Percentiles rank a stretch among this genome's conserved stretches.
Evolutionary conservation across 2,797 vertebrate species (phyloP).

Genomic region (Tokudaia tokunoshimensis): DNA sequence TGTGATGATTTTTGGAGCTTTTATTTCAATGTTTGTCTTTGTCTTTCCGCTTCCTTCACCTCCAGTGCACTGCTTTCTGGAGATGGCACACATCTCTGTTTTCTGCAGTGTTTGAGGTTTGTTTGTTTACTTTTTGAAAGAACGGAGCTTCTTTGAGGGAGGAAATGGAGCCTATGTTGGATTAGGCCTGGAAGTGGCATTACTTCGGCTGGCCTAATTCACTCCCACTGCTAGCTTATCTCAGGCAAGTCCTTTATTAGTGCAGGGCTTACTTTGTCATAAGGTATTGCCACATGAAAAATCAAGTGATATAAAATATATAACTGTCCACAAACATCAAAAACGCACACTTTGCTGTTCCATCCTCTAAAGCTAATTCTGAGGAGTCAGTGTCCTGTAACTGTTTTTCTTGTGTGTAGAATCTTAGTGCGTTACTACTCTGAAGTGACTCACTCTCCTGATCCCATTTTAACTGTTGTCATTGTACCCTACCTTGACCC

Average conservation of each 20-base stretch:
- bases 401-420: conserved; percentile 17
- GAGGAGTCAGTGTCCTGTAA: not conserved
- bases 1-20: conserved; percentile 7
- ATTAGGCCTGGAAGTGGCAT: not conserved
- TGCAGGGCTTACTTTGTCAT: conserved; percentile 18
- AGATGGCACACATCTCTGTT: conserved; percentile 29
- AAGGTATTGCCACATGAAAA: not conserved
- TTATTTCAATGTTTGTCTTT: conserved; percentile 34
- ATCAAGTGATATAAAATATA: not conserved
- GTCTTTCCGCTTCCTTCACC: not conserved
- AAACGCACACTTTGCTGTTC: not conserved
- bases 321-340: not conserved
- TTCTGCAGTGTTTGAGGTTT: conserved; percentile 10
- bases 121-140: conserved; percentile 28
- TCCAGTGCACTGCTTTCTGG: conserved; percentile 36
- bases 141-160: not conserved
- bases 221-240: not conserved
- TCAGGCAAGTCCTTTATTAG: conserved; percentile 1
- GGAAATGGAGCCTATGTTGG: not conserved
- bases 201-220: conserved; percentile 35
- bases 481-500: not conserved
- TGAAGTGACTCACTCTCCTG: not conserved
- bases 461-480: not conserved
- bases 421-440: not conserved
- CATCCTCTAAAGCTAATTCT: not conserved